Evolutionary conservation across 2,797 vertebrate species (phyloP).

Genomic region (Huso huso): DNA sequence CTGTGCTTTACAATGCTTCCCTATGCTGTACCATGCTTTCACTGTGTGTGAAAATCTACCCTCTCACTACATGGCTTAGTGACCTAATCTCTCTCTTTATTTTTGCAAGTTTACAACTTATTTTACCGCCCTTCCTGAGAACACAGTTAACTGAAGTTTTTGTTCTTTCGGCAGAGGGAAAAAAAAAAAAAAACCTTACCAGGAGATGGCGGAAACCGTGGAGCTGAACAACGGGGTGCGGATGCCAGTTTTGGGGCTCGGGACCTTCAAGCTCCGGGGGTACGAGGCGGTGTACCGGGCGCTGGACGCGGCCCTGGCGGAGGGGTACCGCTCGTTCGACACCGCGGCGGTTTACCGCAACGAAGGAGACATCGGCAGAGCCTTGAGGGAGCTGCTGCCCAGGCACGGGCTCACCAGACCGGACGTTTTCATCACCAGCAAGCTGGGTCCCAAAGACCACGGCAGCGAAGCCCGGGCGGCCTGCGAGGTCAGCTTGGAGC

Average conservation of each 20-base stretch:
- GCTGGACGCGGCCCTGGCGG: constrained; percentile 59
- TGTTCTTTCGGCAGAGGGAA: no score
- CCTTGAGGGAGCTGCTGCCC: constrained; percentile 57
- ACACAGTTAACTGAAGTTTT: no score
- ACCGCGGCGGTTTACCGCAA: constrained; percentile 68
- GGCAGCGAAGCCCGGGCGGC: constrained; percentile 49
- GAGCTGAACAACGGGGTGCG: constrained; percentile 49
- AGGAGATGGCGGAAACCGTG: no score
- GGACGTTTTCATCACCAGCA: constrained; percentile 69
- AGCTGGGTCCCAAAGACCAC: constrained; percentile 63
- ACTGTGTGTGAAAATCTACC: no score
- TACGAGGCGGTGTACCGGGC: constrained; percentile 39
- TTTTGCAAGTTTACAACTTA: no score
- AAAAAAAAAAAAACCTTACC: no score
- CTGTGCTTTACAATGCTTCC: no score
- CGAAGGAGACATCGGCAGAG: constrained; percentile 55
- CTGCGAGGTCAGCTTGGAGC: constrained; percentile 54
- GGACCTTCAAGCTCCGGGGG: constrained; percentile 58
- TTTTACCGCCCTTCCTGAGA: no score
- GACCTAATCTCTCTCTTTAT: no score
- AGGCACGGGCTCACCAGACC: constrained; percentile 51
- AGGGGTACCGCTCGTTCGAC: constrained; percentile 70
- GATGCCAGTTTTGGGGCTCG: constrained; percentile 70
- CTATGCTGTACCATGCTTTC: no score
- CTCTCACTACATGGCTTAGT: no score